A percentile compares a stretch with the other conserved stretches of the same genome.
phyloP scores from a whole-genome alignment of 2,888 invertebrate species.

The Melangyna quadrimaculata region DNA sequence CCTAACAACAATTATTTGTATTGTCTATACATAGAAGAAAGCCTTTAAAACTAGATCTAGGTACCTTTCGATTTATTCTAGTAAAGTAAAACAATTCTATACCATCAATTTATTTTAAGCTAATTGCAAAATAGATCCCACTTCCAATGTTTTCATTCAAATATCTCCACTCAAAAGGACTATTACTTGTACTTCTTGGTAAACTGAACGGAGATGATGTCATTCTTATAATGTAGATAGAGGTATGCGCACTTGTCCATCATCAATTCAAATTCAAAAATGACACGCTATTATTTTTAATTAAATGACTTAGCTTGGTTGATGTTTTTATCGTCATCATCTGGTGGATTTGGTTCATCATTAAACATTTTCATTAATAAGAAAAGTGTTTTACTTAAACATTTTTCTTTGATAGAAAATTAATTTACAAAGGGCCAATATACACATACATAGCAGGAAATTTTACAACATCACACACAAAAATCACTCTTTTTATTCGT shows the following conservation, averaged over 20 bases:
- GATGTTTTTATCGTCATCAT: not conserved
- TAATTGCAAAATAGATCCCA: slow-evolving; percentile 9
- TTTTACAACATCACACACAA: not conserved
- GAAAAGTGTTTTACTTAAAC: not conserved
- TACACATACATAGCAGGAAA: not conserved
- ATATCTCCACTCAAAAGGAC: slow-evolving; percentile 8
- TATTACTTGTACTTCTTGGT: not conserved
- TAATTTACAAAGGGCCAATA: slow-evolving; percentile 6
- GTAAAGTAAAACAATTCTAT: not conserved
- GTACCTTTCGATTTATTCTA: not conserved
- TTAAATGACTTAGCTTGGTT: slow-evolving; percentile 39
- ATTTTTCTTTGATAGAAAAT: slow-evolving; percentile 30
- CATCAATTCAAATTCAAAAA: slow-evolving; percentile 1
- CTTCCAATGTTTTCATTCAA: not conserved
- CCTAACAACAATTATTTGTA: not conserved
- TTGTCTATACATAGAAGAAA: not conserved
- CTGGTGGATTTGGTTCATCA: slow-evolving; percentile 25
- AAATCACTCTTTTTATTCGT: not conserved
- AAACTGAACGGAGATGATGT: too few relatives aligned
- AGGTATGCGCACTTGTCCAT: not conserved
- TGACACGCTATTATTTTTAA: slow-evolving; percentile 47
- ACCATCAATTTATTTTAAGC: slow-evolving; percentile 5
- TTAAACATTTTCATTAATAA: slow-evolving; percentile 39
- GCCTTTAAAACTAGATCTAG: not conserved
- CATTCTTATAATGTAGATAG: not conserved